Evolutionary conservation across 2,888 invertebrate species (phyloP).

Genomic region (Eulithis testata): DNA sequence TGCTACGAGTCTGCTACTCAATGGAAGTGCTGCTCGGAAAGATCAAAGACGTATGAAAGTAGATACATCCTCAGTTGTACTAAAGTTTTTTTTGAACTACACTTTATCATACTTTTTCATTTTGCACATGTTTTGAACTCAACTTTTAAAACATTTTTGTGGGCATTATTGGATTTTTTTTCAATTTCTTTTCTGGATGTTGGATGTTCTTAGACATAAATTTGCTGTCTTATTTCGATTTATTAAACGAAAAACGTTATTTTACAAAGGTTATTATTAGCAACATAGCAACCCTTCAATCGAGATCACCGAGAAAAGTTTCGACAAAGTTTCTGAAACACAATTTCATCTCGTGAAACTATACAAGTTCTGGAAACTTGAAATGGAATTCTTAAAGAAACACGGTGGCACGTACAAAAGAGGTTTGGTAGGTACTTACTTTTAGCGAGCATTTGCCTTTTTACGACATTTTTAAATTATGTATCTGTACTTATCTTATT

Average conservation of each 20-base stretch:
- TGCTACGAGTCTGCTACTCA: slow-evolving; percentile 24
- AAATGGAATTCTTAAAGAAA: slow-evolving; percentile 28
- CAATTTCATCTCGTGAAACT: slow-evolving; percentile 23
- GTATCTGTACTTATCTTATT: too few species aligned
- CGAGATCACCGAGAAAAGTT: slow-evolving; percentile 22
- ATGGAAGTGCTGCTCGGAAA: slow-evolving; percentile 17
- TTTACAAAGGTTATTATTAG: not conserved
- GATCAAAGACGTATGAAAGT: slow-evolving; percentile 18
- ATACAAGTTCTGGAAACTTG: slow-evolving; percentile 26
- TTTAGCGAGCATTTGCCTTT: too few species aligned
- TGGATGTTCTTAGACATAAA: too few species aligned
- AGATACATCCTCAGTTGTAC: slow-evolving; percentile 12
- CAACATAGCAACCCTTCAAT: slow-evolving; percentile 10
- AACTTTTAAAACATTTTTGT: slow-evolving; percentile 7
- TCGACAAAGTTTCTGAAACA: slow-evolving; percentile 20
- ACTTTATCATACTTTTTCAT: too few species aligned
- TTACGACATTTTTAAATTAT: too few species aligned
- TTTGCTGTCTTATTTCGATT: too few species aligned
- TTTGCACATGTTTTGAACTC: not conserved
- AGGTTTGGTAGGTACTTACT: not conserved
- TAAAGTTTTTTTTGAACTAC: slow-evolving; percentile 23
- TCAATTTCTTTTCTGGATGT: not conserved
- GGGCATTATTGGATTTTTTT: too few species aligned
- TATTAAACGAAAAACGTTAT: too few species aligned
- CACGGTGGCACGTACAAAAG: not conserved